phyloP scores from a whole-genome alignment of 2,113 vertebrate species.

The Phylloscopus whistleri region DNA sequence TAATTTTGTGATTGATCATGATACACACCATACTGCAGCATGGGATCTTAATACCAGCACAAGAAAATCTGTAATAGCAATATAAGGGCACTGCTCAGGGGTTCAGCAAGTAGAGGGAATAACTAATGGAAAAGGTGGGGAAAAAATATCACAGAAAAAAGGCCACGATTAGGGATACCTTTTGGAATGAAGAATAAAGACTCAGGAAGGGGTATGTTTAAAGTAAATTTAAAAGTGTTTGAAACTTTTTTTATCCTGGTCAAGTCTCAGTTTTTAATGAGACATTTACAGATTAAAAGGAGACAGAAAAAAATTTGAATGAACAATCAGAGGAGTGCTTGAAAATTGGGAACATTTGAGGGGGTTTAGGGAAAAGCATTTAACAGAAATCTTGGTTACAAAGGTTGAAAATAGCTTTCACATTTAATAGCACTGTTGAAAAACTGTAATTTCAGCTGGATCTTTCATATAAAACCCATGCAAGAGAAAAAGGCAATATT shows the following conservation, averaged over 20 bases:
- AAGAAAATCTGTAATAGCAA: neutral
- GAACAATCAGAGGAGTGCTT: conserved; percentile 49
- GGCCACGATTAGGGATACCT: conserved; percentile 48
- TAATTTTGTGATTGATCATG: conserved; percentile 49
- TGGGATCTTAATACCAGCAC: conserved; percentile 14
- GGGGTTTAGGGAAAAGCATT: conserved; percentile 9
- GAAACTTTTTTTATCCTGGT: conserved; percentile 51
- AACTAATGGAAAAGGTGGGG: conserved; percentile 17
- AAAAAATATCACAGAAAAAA: conserved; percentile 7
- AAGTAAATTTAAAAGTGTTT: conserved; percentile 54
- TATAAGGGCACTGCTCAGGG: conserved; percentile 13
- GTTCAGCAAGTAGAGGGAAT: neutral
- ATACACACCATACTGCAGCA: neutral
- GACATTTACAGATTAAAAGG: conserved; percentile 46
- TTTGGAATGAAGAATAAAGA: conserved; percentile 63
- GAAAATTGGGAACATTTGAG: conserved; percentile 57
- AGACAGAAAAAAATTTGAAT: conserved; percentile 53
- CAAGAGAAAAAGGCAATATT: neutral
- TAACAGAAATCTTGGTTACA: conserved; percentile 27
- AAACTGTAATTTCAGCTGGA: conserved; percentile 3
- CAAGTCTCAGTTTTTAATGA: conserved; percentile 69
- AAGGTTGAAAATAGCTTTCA: conserved; percentile 29
- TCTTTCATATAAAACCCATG: neutral
- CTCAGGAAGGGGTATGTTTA: conserved; percentile 54
- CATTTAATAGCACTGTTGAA: neutral